Conservation (phyloP, 1,140 invertebrate species). For the Musca domestica region DNA sequence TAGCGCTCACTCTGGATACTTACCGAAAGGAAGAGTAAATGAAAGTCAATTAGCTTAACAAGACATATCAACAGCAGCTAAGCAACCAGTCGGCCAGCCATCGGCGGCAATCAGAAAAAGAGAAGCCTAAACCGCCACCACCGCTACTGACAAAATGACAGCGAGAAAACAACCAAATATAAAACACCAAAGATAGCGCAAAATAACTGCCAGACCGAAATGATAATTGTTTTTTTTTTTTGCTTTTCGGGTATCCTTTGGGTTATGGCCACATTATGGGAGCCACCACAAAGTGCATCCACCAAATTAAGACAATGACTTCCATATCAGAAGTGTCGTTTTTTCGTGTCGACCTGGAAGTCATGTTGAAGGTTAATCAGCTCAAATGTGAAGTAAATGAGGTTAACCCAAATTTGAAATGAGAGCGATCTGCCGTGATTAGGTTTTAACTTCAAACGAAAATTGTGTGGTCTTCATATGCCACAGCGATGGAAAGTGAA, state of each 20-base stretch:
- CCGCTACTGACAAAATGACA: background rate
- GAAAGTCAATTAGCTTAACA: slow-evolving; percentile 21
- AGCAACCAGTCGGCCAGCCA: too few species aligned
- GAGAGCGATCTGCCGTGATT: background rate
- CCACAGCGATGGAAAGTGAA: too few species aligned
- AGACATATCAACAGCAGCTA: slow-evolving; percentile 1
- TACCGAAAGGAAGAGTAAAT: slow-evolving; percentile 17
- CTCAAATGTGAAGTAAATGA: background rate
- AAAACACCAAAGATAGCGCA: slow-evolving; percentile 15
- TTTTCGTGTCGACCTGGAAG: background rate
- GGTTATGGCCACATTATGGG: background rate
- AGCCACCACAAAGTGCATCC: background rate
- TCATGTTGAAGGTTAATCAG: slow-evolving; percentile 8
- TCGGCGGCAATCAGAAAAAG: background rate
- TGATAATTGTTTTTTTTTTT: slow-evolving; percentile 8
- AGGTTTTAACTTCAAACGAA: too few species aligned
- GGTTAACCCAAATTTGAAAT: slow-evolving; percentile 11
- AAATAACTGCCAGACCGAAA: slow-evolving; percentile 7
- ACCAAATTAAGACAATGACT: slow-evolving; percentile 2
- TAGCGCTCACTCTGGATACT: background rate
- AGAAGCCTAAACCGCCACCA: background rate
- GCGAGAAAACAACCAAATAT: slow-evolving; percentile 11
- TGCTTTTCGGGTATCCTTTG: background rate
- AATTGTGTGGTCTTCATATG: too few species aligned
- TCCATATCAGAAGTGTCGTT: background rate